Percentiles rank a stretch among this genome's conserved stretches.
phyloP scores from a whole-genome alignment of 1,140 invertebrate species.

The Hylaeus anthracinus region DNA sequence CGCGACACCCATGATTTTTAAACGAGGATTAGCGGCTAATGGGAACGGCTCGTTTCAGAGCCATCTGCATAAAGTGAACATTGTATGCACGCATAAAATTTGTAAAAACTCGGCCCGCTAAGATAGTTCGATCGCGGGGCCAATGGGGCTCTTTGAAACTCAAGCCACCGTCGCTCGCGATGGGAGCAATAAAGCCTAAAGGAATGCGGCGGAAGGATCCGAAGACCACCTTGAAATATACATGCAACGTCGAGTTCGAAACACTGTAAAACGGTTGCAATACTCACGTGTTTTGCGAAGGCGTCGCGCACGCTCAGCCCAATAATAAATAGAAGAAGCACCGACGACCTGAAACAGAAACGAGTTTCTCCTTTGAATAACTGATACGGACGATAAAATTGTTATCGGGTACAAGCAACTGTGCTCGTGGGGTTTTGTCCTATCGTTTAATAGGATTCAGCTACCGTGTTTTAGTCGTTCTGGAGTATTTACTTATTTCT shows the following conservation, averaged over 20 bases:
- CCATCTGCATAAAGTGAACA: conserved; percentile 2
- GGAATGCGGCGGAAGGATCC: conserved; percentile 66
- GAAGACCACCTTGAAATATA: not conserved
- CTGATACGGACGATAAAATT: too few species aligned
- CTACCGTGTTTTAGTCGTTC: too few species aligned
- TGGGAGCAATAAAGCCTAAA: conserved; percentile 68
- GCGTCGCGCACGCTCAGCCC: conserved; percentile 68
- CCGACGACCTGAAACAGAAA: conserved; percentile 78
- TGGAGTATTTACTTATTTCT: too few species aligned
- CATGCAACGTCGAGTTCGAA: not conserved
- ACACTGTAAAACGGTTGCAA: not conserved
- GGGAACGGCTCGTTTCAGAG: not conserved
- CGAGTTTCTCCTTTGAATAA: not conserved
- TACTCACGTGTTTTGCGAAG: conserved; percentile 77
- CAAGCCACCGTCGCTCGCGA: conserved; percentile 63
- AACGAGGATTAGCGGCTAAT: conserved; percentile 2
- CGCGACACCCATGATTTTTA: not conserved
- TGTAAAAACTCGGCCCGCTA: conserved; percentile 31
- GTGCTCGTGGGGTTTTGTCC: too few species aligned
- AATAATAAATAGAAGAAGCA: conserved; percentile 77
- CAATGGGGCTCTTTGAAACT: conserved; percentile 49
- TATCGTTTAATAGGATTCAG: too few species aligned
- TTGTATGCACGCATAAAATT: not conserved
- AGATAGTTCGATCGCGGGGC: conserved; percentile 30
- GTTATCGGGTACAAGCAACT: too few species aligned